Evolutionary conservation across 2,888 invertebrate species (phyloP), one percentile per base, ranked within the genome.

Genomic region (Sthenelais limicola): DNA sequence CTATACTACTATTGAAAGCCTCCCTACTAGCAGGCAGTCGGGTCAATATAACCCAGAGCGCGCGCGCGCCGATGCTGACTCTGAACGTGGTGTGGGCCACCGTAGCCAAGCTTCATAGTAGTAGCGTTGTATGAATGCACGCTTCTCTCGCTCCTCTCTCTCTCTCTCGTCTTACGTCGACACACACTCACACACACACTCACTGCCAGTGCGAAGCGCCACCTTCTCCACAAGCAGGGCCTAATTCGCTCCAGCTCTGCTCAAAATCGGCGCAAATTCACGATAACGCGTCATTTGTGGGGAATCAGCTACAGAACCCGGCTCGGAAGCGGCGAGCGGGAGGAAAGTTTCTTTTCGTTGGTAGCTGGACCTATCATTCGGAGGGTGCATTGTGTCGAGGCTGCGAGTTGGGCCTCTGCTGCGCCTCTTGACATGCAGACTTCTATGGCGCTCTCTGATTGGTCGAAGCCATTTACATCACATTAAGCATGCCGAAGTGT

Each of bases 401-500:
- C 62, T 24, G 24, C 43, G 9, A 43, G 43, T 62, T 35, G 35
- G 38, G 62, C 62, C 62, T 38, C 24, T 26, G 62, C 1, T 24
- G 26, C 26, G 26, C 38, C 62, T 35, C 35, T 18, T 9, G 48
- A 35, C 58, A 56, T 71, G 71, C 26, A 71, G 43, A 33, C 56
- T 62, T n/a, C 43, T 48, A n/a, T 68, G 43, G 33, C 52, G 58
- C 12, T 48, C 33, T 58, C 58, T 71, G 71, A 71, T 71, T 71
- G 71, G 71, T 56, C 62, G 51, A 51, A 32, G 43, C 35, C 56
- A 43, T 58, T 58, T 56, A 62, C 58, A 71, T 71, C 58, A 71
- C 62, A 71, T 71, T 71, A 71, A 62, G 52, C 71, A 71, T 56
- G 58, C 43, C 30, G 62, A 71, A 56, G 58, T 62, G 58, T 47